phyloP scores from a whole-genome alignment of 1,140 invertebrate species.

The Sitodiplosis mosellana region DNA sequence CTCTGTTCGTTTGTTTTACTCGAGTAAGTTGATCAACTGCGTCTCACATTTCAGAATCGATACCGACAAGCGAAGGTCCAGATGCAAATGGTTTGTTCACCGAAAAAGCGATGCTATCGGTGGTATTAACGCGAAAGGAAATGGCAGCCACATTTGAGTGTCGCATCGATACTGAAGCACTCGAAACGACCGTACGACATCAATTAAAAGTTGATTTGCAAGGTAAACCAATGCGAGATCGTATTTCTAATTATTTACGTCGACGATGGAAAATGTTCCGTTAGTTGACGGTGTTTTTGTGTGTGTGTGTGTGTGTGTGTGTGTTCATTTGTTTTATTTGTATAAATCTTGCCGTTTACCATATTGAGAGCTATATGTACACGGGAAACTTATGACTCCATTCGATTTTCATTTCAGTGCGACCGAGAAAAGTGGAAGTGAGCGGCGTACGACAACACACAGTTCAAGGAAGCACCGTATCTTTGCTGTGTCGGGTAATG shows the following conservation, averaged over 20 bases:
- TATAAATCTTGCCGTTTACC: constrained; percentile 9
- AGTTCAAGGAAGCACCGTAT: constrained; percentile 54
- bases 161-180: constrained; percentile 50
- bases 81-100: constrained; percentile 36
- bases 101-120: constrained; percentile 38
- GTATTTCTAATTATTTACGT: no score
- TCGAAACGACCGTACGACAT: constrained; percentile 40
- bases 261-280: no score
- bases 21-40: no score
- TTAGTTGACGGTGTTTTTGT: no score
- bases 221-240: no score
- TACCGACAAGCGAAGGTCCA: constrained; percentile 21
- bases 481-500: constrained; percentile 47
- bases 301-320: no score
- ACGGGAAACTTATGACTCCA: constrained; percentile 8
- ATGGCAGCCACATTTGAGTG: constrained; percentile 58
- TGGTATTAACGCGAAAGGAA: constrained; percentile 56
- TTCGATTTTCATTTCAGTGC: constrained; percentile 38
- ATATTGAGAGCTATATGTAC: constrained; percentile 14
- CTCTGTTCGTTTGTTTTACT: no score
- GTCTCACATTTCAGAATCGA: constrained; percentile 12
- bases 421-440: constrained; percentile 52
- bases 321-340: no score
- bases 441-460: constrained; percentile 52
- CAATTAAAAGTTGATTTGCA: constrained; percentile 58